Conservation (phyloP, 2,888 invertebrate species). For the Congeria kusceri region DNA sequence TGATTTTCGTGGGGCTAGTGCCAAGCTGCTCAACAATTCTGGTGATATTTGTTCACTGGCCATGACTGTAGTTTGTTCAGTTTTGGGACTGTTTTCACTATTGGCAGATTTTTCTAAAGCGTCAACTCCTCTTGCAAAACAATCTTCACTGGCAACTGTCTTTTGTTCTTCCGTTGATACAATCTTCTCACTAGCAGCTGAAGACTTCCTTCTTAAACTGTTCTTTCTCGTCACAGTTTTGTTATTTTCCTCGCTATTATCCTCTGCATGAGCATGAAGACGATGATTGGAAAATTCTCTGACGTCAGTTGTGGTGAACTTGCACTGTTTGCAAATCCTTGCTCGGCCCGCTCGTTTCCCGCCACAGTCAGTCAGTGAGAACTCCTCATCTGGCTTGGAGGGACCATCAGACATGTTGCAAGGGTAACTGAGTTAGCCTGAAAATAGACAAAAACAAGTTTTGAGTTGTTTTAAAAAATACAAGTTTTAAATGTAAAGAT, state of each 20-base stretch:
- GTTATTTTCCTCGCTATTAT: constrained; percentile 48
- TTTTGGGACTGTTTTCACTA: constrained; percentile 7
- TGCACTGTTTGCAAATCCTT: constrained; percentile 79
- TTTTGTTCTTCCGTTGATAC: not conserved
- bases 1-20: constrained; percentile 45
- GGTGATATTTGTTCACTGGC: constrained; percentile 49
- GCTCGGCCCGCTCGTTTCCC: constrained; percentile 68
- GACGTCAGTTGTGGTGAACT: constrained; percentile 77
- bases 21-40: constrained; percentile 51
- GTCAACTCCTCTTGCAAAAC: not conserved
- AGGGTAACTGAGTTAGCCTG: constrained; percentile 53
- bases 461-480: not conserved
- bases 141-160: not conserved
- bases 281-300: constrained; percentile 79
- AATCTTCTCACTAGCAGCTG: constrained; percentile 21
- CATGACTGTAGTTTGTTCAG: constrained; percentile 32
- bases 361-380: constrained; percentile 46
- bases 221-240: constrained; percentile 42
- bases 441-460: constrained; percentile 24
- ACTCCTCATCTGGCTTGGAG: constrained; percentile 46
- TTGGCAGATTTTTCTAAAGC: constrained; percentile 15
- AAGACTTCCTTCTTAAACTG: constrained; percentile 46
- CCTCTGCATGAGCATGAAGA: constrained; percentile 74
- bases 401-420: constrained; percentile 63
- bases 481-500: not conserved